Base-by-base conservation (phyloP, 2,113 vertebrate genomes). In the Ia io region DNA sequence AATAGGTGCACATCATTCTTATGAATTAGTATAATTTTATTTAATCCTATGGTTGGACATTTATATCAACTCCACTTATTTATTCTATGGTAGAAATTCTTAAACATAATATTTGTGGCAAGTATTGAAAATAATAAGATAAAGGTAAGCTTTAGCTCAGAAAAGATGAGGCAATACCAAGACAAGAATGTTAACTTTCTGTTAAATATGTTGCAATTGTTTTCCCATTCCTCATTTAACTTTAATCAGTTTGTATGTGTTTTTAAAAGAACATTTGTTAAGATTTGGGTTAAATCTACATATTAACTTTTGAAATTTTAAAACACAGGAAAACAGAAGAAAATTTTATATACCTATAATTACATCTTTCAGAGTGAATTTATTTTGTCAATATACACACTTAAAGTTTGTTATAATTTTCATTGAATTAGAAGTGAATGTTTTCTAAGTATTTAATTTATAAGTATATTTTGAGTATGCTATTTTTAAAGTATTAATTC, bases 401-500 rank as follows among this genome's bases (percentile, higher is more conserved):
- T 83, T 76, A 93, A 83, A 87, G 67, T 80, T 80, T 94, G 10
- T 70, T 69, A 67, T n/a, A 71, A 42, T 86, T 94, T 74, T 82
- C 20, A 85, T 79, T 70, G 84, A 87, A 74, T 79, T 53, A 90
- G 44, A 70, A 70, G 59, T 73, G 30, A 85, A 59, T 40, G 90
- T 76, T 96, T 88, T 78, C 16, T 40, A 90, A 80, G 13, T 61
- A 79, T 73, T 80, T 92, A 37, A 53, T 76, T 86, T 78, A 6
- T 28, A 80, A 94, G 16, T 70, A 73, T 35, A 42, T 70, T n/a
- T 91, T 49, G 84, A 61, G 14, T 37, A 80, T 61, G 69, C 40
- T 63, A 63, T 84, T 95, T 95, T 84, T 2, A 44, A 92, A 86
- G 9, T 79, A 59, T 70, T 86, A 17, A 86, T 96, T 90, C 71